phyloP scores from a whole-genome alignment of 2,113 vertebrate species.

The Semicossyphus pulcher region DNA sequence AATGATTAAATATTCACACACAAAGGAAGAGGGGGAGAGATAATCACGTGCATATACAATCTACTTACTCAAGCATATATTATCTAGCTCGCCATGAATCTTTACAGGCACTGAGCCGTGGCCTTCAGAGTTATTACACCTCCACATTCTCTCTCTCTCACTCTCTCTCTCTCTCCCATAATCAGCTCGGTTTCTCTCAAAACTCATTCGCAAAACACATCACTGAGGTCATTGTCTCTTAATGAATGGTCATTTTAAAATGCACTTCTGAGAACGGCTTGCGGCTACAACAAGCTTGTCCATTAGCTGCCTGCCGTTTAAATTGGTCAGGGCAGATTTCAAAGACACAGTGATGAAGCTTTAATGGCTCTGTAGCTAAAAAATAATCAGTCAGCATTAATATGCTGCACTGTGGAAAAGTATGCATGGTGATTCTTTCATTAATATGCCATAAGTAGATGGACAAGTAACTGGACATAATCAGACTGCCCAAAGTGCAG shows the following conservation, averaged over 20 bases:
- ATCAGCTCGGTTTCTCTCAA: conserved; percentile 35
- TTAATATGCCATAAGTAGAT: not conserved
- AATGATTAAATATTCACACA: conserved; percentile 53
- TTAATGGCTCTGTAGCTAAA: conserved; percentile 20
- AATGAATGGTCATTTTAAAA: conserved; percentile 54
- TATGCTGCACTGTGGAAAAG: not conserved
- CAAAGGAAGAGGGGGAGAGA: conserved; percentile 13
- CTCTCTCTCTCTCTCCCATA: conserved; percentile 14
- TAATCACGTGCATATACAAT: conserved; percentile 27
- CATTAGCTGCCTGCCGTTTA: conserved; percentile 34
- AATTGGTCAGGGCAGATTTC: conserved; percentile 24
- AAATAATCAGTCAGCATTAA: conserved; percentile 5
- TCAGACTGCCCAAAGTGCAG: not conserved
- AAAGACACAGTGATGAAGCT: conserved; percentile 10
- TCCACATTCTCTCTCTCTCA: conserved; percentile 24
- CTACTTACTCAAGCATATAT: conserved; percentile 44
- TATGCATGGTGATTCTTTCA: conserved; percentile 3
- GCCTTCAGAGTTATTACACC: conserved; percentile 31
- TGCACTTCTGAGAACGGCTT: conserved; percentile 24
- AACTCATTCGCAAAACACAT: conserved; percentile 46
- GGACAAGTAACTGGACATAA: not conserved
- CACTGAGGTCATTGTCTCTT: conserved; percentile 41
- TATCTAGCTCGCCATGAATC: conserved; percentile 32
- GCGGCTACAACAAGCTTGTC: conserved; percentile 27
- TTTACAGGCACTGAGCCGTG: conserved; percentile 40